Conservation (phyloP, 2,797 vertebrate genomes). For the Pantherophis vulpinus region DNA sequence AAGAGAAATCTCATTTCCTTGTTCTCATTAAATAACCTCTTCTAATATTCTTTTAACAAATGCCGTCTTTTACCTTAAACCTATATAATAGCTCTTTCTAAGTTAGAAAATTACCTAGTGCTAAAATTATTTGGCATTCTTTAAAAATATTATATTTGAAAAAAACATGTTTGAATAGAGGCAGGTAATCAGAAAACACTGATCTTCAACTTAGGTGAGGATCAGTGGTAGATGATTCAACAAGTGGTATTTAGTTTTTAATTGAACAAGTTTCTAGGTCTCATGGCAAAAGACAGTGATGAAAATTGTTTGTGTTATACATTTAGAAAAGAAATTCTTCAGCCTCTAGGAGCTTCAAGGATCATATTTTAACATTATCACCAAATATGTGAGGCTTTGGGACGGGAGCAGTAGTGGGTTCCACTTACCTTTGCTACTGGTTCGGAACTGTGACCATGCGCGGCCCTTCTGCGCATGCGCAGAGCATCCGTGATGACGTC, state of each 20-base stretch:
- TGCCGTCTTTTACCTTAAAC: constrained; percentile 42
- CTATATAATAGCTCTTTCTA: constrained; percentile 56
- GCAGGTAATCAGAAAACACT: neutral
- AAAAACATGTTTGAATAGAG: neutral
- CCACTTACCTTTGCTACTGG: too few relatives aligned
- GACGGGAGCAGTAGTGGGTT: neutral
- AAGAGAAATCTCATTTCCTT: constrained; percentile 40
- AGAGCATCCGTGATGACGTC: too few relatives aligned
- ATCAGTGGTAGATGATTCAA: neutral
- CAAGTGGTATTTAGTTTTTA: neutral
- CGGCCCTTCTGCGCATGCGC: too few relatives aligned
- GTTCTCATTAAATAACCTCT: constrained; percentile 26
- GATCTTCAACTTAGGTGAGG: neutral
- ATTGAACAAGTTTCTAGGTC: neutral
- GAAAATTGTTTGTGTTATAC: neutral
- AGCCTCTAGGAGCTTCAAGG: neutral
- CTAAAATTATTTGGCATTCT: constrained; percentile 10
- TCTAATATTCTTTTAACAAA: constrained; percentile 45
- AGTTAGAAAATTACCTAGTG: constrained; percentile 56
- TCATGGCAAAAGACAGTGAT: neutral
- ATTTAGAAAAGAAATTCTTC: neutral
- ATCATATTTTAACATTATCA: neutral
- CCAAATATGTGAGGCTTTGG: neutral
- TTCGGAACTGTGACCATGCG: too few relatives aligned
- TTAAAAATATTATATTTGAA: constrained; percentile 17